phyloP scores from a whole-genome alignment of 37 sponge, comb jelly and placozoan genomes.

The Aplysina aerophoba region DNA sequence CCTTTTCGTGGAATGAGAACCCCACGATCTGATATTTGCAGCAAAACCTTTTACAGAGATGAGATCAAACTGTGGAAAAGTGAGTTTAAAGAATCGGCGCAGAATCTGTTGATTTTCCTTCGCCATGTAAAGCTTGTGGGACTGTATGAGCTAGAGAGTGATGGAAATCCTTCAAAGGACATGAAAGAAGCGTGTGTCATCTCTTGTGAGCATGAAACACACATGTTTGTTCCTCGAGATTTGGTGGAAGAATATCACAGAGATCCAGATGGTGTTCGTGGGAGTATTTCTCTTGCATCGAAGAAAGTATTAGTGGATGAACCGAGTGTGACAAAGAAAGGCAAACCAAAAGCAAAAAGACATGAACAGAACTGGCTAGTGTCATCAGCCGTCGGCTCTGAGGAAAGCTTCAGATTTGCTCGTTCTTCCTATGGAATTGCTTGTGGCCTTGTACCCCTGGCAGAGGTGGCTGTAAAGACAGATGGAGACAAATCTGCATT shows the following conservation, averaged over 20 bases:
- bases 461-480: slow-evolving; percentile 39
- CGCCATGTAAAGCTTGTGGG: slow-evolving; percentile 49
- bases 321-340: too few relatives aligned
- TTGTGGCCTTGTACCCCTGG: slow-evolving; percentile 35
- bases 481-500: not conserved
- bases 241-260: too few relatives aligned
- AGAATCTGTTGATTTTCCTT: slow-evolving; percentile 64
- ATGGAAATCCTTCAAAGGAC: not conserved
- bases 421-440: too few relatives aligned
- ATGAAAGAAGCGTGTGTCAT: not conserved
- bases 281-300: too few relatives aligned
- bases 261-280: too few relatives aligned
- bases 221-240: too few relatives aligned
- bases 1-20: slow-evolving; percentile 47
- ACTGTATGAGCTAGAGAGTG: slow-evolving; percentile 45
- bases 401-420: not conserved
- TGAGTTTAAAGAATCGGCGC: slow-evolving; percentile 27
- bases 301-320: too few relatives aligned
- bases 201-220: not conserved
- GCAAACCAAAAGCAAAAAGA: too few relatives aligned
- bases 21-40: slow-evolving; percentile 53
- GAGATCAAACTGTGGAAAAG: slow-evolving; percentile 23
- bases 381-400: not conserved
- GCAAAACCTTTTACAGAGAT: slow-evolving; percentile 11
- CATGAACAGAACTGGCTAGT: slow-evolving; percentile 9